Evolutionary conservation across 2,113 vertebrate species (phyloP).

Genomic region (Rhinichthys klamathensis): DNA sequence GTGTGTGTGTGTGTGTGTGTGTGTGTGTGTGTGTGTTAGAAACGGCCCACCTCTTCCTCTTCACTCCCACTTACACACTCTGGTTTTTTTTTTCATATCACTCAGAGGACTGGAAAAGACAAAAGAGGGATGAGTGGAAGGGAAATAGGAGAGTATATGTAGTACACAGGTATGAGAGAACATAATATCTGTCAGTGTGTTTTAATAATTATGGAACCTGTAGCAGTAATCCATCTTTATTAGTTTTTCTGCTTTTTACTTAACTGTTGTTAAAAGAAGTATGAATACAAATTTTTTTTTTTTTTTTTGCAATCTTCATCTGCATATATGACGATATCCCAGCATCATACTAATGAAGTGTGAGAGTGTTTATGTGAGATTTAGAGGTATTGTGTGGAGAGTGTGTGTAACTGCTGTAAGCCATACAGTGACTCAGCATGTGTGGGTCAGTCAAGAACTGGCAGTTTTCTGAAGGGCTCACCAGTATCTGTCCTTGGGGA

Average conservation of each 20-base stretch:
- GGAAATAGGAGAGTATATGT: neutral
- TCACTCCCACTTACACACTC: neutral
- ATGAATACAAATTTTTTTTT: too few relatives aligned
- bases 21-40: neutral
- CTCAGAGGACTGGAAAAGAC: neutral
- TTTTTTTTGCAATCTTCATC: neutral
- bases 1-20: neutral
- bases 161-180: neutral
- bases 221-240: too few relatives aligned
- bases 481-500: neutral
- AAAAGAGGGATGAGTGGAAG: constrained; percentile 17
- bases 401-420: neutral
- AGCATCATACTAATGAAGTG: neutral
- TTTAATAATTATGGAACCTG: neutral
- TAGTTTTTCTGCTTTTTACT: too few relatives aligned
- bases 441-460: neutral
- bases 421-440: constrained; percentile 33
- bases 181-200: neutral
- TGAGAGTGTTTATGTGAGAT: neutral
- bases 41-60: neutral
- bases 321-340: neutral
- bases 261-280: too few relatives aligned
- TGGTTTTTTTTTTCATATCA: constrained; percentile 4
- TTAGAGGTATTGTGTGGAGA: neutral
- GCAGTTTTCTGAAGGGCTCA: constrained; percentile 2